Conservation (phyloP, 2,113 vertebrate genomes). For the Steatornis caripensis region DNA sequence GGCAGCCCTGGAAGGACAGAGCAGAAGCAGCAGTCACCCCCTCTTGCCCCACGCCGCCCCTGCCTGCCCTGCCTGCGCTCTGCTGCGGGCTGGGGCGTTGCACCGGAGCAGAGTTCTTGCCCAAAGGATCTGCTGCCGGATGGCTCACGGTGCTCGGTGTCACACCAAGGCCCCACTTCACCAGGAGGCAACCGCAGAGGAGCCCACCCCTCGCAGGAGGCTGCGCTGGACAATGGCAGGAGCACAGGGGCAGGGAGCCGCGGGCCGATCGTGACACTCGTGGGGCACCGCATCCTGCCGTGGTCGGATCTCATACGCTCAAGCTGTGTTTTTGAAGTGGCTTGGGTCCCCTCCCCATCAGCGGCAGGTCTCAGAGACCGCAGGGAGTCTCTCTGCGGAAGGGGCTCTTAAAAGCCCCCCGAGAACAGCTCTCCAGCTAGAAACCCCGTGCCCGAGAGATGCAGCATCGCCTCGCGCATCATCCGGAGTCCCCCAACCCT, state of each 20-base stretch:
- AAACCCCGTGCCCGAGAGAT: accelerated
- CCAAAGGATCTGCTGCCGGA: neutral
- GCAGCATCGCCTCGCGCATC: accelerated
- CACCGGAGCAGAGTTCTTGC: neutral
- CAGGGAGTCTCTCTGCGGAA: neutral
- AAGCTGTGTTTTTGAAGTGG: accelerated
- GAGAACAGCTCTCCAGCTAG: neutral
- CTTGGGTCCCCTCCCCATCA: neutral
- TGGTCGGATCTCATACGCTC: accelerated
- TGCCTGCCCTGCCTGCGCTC: neutral
- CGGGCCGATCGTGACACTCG: accelerated
- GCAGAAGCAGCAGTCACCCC: neutral
- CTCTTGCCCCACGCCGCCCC: accelerated
- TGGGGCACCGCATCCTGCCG: accelerated
- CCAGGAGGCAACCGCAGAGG: accelerated
- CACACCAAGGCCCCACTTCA: neutral
- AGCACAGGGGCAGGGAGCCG: accelerated
- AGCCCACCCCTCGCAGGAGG: neutral
- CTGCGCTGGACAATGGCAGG: neutral
- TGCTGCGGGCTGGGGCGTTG: neutral
- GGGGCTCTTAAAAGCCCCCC: neutral
- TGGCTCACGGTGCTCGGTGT: neutral
- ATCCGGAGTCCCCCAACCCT: accelerated
- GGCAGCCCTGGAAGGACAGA: conserved; percentile 66
- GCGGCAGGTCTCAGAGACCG: neutral